Conservation (phyloP, 2,888 invertebrate genomes). For the Dynastes maya region DNA sequence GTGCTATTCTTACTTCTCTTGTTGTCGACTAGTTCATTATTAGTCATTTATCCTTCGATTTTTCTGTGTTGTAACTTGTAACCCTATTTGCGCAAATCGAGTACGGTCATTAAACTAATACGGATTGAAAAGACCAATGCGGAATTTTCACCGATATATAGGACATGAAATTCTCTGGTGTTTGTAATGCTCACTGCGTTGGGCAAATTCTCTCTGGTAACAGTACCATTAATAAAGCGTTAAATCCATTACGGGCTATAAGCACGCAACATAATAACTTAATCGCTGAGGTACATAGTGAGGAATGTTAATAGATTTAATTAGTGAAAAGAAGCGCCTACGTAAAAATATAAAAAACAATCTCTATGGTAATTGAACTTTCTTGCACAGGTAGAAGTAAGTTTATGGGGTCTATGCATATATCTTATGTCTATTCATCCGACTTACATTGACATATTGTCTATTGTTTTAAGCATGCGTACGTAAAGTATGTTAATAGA, state of each 20-base stretch:
- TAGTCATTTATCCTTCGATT: slow-evolving; percentile 11
- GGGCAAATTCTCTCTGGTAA: background rate
- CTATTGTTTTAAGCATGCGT: too few relatives aligned
- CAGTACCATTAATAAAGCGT: slow-evolving; percentile 2
- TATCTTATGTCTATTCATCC: too few relatives aligned
- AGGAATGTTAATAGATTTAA: slow-evolving; percentile 14
- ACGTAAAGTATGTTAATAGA: too few relatives aligned
- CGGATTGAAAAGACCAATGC: background rate
- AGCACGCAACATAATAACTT: slow-evolving; percentile 14
- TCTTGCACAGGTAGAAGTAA: too few relatives aligned
- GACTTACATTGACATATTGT: too few relatives aligned
- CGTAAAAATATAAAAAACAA: background rate
- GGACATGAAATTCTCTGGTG: background rate
- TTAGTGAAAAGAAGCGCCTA: background rate
- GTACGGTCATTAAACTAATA: slow-evolving; percentile 9
- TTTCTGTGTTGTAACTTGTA: background rate
- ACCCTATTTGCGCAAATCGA: background rate
- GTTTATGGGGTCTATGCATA: too few relatives aligned
- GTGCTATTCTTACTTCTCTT: background rate
- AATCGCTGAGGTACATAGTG: background rate
- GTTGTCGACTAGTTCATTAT: background rate
- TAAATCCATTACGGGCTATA: background rate
- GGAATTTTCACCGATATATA: background rate
- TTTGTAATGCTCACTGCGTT: background rate
- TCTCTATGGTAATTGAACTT: too few relatives aligned